Evolutionary conservation across 2,113 vertebrate genomes (phyloP), one percentile per base, ranked within the genome.

Genomic region (Apistogramma diplotaenia): DNA sequence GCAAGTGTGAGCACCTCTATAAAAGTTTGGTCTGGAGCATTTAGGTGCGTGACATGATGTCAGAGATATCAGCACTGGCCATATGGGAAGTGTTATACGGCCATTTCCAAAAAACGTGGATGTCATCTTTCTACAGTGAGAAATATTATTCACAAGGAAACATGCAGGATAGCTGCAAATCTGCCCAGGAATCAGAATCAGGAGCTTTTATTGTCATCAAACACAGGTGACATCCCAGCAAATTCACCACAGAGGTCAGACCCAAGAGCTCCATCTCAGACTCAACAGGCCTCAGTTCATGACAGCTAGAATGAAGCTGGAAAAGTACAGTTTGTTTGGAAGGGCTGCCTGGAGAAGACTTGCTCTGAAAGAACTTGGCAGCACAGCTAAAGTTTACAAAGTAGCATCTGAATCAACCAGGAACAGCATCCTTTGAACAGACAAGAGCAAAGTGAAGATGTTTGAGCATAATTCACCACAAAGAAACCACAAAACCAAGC

Each of bases 391-490:
- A 21, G 31, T 23, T 62, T 40, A 23, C 60, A 62, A 62, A 62
- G 12, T 12, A 23, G 33, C 33, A 2, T 62, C 33, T 62, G 33
- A 40, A 23, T 12, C 23, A 35, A 35, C 3, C 12, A 23, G 60
- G 12, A 40, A 40, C 33, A 62, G 1, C 3, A 12, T 62, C 23
- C 33, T 0, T 37, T 1, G 0, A n/a, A 62, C 60, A 0, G n/a
- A 62, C 12, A 0, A 40, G 7, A 12, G 13, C n/a, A 0, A 37
- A 9, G n/a, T 15, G 35, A 10, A 40, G 37, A 37, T 40, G 31
- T 61, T 40, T n/a, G 8, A 33, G n/a, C 7, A 19, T 62, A 62
- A 16, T 40, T 33, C n/a, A 37, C 33, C 15, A n/a, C 13, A 33
- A n/a, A n/a, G n/a, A n/a, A n/a, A n/a, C n/a, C 33, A 61, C 7